Evolutionary conservation across 2,888 invertebrate genomes (phyloP), one percentile per base, ranked within the genome.

Genomic region (Pedicia rivosa): DNA sequence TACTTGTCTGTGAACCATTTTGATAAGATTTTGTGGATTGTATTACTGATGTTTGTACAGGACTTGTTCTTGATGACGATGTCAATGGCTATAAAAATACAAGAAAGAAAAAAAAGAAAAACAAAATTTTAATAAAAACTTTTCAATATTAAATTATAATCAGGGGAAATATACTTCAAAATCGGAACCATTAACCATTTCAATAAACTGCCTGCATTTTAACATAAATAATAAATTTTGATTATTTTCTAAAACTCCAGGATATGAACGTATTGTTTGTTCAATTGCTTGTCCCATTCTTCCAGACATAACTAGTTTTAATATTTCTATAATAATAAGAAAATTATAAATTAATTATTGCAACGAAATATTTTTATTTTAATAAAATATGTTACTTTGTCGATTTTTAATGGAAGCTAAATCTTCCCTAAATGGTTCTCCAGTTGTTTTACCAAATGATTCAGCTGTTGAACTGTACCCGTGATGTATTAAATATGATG

Each of bases 161-260:
- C 10, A 5, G 6, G 16, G 14, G 2, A 25, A 16, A 17, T 10
- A 35, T 15, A 70, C 73, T 62, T 75, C 82, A 31, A 77, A 71
- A 62, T 90, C 88, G 38, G 83, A 77, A 40, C 90, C 90, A 62
- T 86, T 86, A 46, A 97, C 88, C 91, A 95, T 94, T 66, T 98
- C 97, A 26, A 97, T 86, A 66, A 98, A 98, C 68, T 98, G 95
- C 43, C 97, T 79, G 57, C 94, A 94, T 65, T 94, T 94, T 53
- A 97, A 74, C 70, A 87, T 80, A 65, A 98, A 95, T 58, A 90
- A 70, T 50, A 97, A 72, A 63, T 91, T 88, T 49, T 75, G 77
- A 65, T 94, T 86, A 40, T 76, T 72, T 60, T 94, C 91, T 54
- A 97, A 67, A 43, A 97, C 72, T n/a, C 83, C 86, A 4, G 97